Evolutionary conservation across 2,888 invertebrate genomes (phyloP), one percentile per base, ranked within the genome.

Genomic region (Deilephila elpenor): DNA sequence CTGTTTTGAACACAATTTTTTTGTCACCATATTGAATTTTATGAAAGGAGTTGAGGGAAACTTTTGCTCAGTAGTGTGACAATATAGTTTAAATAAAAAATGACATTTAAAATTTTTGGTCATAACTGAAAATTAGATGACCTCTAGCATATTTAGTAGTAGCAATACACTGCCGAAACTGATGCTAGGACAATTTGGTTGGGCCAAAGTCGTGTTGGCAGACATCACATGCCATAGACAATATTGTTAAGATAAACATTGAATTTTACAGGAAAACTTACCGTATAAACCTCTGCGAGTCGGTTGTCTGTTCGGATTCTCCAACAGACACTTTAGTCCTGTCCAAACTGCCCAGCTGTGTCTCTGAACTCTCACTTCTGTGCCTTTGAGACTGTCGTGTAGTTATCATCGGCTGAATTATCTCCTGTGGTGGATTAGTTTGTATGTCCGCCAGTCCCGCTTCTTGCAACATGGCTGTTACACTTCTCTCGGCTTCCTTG

Each of bases 301-400:
- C 93, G 0, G 93, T 92, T 0, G 91, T 90, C 6, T 80, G 81
- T 5, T 88, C 91, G 0, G 93, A 91, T 53, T 92, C 92, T 0
- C 93, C 93, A 1, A 94, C 85, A 5, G 93, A 94, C 59, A 94
- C 93, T 75, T 88, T 91, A 0, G 94, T 94, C 25, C 94, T 84
- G 73, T 94, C 94, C 25, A 93, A 76, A 74, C 94, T 94, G 3
- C 94, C 94, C 32, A 93, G 74, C 0, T 83, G 92, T 0, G 93
- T 90, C 73, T 93, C 93, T 0, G 89, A 86, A 6, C 82, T 77
- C 0, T 85, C 87, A 74, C 89, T 89, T 0, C 74, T 80, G 25
- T 74, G 76, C 32, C 79, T 74, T 17, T 5, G 71, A 56, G 71
- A 71, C 25, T 20, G 32, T 3, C 61, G 60, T 6, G 19, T 56